Conservation (phyloP, 2,888 invertebrate species). For the Galeopsomyia nigrocyanea region DNA sequence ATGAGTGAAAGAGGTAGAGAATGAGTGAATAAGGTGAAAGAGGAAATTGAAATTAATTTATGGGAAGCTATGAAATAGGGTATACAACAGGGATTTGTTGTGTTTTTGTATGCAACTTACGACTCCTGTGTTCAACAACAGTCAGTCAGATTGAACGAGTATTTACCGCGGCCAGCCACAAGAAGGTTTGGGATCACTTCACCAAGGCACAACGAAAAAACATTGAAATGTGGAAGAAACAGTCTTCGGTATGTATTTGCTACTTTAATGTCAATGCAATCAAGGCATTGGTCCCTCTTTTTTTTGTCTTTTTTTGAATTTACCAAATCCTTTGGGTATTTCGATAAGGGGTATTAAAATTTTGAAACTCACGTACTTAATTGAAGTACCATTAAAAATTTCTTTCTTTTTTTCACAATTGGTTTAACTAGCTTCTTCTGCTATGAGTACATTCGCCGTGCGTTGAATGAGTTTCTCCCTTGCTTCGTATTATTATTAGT, state of each 20-base stretch:
- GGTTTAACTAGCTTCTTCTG: too few species aligned
- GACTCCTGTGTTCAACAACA: constrained; percentile 72
- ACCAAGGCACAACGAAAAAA: constrained; percentile 99
- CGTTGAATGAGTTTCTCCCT: too few species aligned
- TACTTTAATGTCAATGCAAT: constrained; percentile 41
- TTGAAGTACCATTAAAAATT: too few species aligned
- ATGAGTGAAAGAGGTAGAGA: too few species aligned
- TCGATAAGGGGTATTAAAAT: too few species aligned
- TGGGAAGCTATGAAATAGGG: constrained; percentile 54
- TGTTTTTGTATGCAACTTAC: constrained; percentile 69
- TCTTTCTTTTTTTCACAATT: too few species aligned
- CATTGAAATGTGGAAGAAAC: constrained; percentile 98
- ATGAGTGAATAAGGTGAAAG: too few species aligned
- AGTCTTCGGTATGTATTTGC: constrained; percentile 85
- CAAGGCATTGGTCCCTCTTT: constrained; percentile 37
- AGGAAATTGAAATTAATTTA: constrained; percentile 24
- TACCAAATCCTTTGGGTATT: not conserved
- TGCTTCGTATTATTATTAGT: too few species aligned
- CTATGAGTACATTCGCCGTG: too few species aligned
- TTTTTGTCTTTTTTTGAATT: constrained; percentile 27
- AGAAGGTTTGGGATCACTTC: constrained; percentile 99
- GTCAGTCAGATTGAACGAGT: constrained; percentile 99
- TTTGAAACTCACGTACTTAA: too few species aligned
- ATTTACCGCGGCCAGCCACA: constrained; percentile 94
- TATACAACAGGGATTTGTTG: constrained; percentile 69